Evolutionary conservation across 2,113 vertebrate genomes (phyloP).

Genomic region (Megalops atlanticus): DNA sequence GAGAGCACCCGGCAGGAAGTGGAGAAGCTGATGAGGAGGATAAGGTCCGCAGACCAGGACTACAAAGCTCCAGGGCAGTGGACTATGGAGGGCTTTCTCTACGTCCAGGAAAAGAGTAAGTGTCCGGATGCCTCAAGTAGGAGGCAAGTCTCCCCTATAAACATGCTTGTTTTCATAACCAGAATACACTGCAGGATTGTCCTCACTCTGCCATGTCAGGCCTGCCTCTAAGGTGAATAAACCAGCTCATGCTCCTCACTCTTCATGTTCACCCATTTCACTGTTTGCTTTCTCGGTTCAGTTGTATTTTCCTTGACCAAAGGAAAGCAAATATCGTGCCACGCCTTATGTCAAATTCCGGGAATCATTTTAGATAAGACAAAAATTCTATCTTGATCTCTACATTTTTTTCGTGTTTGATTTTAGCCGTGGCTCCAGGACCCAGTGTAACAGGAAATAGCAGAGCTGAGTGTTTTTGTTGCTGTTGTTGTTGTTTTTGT

Average conservation of each 20-base stretch:
- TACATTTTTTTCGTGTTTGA: not conserved
- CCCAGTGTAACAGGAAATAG: not conserved
- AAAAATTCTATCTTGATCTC: not conserved
- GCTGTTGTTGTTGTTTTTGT: not conserved
- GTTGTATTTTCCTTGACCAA: conserved; percentile 17
- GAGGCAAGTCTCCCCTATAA: not conserved
- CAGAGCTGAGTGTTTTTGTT: not conserved
- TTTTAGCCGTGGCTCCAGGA: not conserved
- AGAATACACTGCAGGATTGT: not conserved
- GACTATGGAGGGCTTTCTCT: conserved; percentile 96
- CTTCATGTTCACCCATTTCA: too few species aligned
- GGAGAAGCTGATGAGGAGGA: conserved; percentile 93
- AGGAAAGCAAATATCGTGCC: not conserved
- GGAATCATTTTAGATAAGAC: not conserved
- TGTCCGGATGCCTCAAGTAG: conserved; percentile 38
- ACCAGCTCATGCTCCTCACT: too few species aligned
- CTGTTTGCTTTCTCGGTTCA: not conserved
- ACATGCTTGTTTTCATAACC: conserved; percentile 1
- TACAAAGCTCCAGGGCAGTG: conserved; percentile 90
- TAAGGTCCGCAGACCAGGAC: conserved; percentile 90
- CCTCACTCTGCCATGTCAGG: not conserved
- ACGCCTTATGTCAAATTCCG: not conserved
- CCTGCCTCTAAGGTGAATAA: not conserved
- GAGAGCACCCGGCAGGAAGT: conserved; percentile 97
- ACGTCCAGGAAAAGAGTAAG: conserved; percentile 96